These are phyloP conservation scores for Callochromis pleurospilus DNA, from an alignment of 2,113 vertebrate species.

Conservation along the genomic window DNA sequence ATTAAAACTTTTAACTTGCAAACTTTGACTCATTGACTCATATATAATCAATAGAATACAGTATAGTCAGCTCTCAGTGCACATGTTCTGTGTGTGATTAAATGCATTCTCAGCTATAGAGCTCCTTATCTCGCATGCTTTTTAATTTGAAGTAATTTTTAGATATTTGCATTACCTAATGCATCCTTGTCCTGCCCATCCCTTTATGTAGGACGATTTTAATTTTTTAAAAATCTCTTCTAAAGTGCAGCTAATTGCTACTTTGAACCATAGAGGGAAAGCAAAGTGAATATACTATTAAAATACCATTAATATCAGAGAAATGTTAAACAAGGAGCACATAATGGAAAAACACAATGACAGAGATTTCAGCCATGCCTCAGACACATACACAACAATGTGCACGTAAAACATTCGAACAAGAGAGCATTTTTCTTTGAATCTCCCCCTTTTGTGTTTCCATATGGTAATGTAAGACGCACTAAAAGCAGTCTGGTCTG, in stretches of 20 bases:
- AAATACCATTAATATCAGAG: neutral
- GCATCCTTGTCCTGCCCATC: neutral
- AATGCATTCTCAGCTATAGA: neutral
- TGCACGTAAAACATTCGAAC: neutral
- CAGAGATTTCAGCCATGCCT: neutral
- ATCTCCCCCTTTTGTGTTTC: neutral
- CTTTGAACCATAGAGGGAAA: neutral
- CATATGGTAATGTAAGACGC: neutral
- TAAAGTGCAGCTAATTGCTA: slow-evolving; percentile 26
- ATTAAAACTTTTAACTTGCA: neutral
- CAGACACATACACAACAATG: neutral
- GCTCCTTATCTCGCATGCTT: neutral
- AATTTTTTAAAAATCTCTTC: neutral
- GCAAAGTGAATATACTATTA: neutral
- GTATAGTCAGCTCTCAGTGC: neutral
- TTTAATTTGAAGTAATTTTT: neutral
- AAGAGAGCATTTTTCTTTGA: neutral
- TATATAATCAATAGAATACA: neutral
- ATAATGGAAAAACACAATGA: slow-evolving; percentile 1
- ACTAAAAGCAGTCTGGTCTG: neutral
- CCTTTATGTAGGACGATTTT: neutral
- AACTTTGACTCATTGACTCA: neutral
- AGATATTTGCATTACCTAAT: neutral
- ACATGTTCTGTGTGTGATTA: neutral
- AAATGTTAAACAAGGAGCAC: neutral